Conservation (phyloP, 2,113 vertebrate species). For the Nesogale talazaci region DNA sequence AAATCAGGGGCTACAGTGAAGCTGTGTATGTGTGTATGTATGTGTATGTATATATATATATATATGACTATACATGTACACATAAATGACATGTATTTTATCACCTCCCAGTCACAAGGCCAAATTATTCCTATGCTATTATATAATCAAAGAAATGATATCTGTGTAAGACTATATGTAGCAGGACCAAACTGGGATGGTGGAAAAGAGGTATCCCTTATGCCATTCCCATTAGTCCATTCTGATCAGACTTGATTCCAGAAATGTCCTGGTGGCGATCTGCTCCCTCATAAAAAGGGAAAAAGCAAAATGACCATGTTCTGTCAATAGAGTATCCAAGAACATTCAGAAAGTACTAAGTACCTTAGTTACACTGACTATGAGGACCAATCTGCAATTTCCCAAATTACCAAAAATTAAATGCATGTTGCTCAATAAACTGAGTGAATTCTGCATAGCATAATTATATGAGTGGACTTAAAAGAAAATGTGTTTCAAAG, state of each 20-base stretch:
- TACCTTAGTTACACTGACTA: not conserved
- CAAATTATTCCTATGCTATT: not conserved
- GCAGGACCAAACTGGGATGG: not conserved
- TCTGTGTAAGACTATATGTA: not conserved
- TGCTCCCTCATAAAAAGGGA: not conserved
- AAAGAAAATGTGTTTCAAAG: not conserved
- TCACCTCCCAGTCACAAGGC: not conserved
- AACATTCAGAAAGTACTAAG: not conserved
- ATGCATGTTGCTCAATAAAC: not conserved
- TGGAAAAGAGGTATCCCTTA: not conserved
- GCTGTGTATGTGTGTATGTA: no score
- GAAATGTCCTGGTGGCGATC: not conserved
- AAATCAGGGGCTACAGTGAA: no score
- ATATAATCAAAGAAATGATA: not conserved
- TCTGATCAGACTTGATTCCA: not conserved
- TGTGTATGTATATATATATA: no score
- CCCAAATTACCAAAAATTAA: constrained; percentile 36
- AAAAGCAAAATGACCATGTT: not conserved
- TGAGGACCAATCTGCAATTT: not conserved
- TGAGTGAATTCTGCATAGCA: not conserved
- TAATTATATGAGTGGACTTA: not conserved
- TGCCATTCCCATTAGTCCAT: not conserved
- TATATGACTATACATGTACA: no score
- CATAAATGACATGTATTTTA: not conserved
- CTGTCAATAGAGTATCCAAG: not conserved